Percentiles rank a stretch among this genome's conserved stretches.
phyloP scores from a whole-genome alignment of 2,113 vertebrate species.

The Danionella cerebrum region DNA sequence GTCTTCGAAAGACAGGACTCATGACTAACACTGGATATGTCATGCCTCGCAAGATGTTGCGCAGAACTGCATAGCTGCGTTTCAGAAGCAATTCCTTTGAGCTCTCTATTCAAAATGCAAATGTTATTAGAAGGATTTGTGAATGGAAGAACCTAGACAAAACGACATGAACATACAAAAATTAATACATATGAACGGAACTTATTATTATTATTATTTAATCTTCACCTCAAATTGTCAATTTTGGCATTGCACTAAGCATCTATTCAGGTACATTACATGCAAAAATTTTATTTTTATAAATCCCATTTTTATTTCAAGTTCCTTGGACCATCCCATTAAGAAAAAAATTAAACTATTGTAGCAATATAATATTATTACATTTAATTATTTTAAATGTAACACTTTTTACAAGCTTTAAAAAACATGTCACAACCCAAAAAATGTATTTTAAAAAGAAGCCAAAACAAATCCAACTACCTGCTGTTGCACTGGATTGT shows the following conservation, averaged over 20 bases:
- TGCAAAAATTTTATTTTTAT: too few relatives aligned
- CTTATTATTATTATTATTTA: too few relatives aligned
- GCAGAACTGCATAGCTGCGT: not conserved
- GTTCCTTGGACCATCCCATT: too few relatives aligned
- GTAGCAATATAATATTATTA: too few relatives aligned
- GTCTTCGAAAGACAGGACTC: slow-evolving; percentile 26
- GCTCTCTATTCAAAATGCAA: not conserved
- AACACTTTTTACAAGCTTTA: too few relatives aligned
- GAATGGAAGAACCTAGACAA: not conserved
- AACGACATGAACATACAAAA: not conserved
- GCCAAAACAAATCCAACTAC: not conserved
- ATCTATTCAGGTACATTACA: too few relatives aligned
- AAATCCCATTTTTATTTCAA: too few relatives aligned
- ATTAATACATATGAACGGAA: not conserved
- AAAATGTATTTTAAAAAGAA: not conserved
- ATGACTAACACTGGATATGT: slow-evolving; percentile 38
- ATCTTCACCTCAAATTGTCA: too few relatives aligned
- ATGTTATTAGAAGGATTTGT: not conserved
- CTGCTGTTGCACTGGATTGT: not conserved
- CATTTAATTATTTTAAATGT: too few relatives aligned
- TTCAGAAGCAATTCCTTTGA: not conserved
- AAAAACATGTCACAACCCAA: too few relatives aligned
- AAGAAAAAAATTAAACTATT: too few relatives aligned
- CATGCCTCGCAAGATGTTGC: not conserved
- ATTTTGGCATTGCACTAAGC: too few relatives aligned